Evolutionary conservation across 2,888 invertebrate genomes (phyloP), one percentile per base, ranked within the genome.

Genomic region (Agriopis leucophaearia): DNA sequence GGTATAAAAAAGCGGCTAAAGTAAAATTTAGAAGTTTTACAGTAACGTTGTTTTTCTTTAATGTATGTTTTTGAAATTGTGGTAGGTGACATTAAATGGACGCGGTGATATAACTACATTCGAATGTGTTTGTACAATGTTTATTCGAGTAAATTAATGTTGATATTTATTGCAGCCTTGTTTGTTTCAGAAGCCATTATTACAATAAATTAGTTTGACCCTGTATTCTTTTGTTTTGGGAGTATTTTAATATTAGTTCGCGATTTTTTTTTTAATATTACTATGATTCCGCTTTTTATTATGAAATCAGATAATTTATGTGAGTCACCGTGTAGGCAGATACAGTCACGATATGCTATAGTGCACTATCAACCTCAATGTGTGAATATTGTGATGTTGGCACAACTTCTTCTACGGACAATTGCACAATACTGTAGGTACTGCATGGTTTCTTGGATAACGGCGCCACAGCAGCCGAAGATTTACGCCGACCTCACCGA

Each of bases 61-160:
- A 27, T 0, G n/a, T n/a, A 27, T 27, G 27, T 27, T 27, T 27
- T 27, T 27, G 27, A 27, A 27, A 27, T 27, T 27, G 27, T 5
- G 1, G 27, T 27, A 27, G 27, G 27, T 27, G 27, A 27, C 3
- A 27, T 27, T 27, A 27, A 27, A 27, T 27, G 27, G 27, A 27
- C 27, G 27, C 27, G 38, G 9, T 38, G 38, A 9, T 38, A 38
- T 3, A 10, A 38, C 27, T 38, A 38, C 38, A 38, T 7, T 38
- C 38, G 38, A 8, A 10, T 38, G 38, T 6, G 50, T 67, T 64
- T 73, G 71, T 67, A 71, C 58, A 54, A 66, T 62, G 58, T 55
- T 47, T 64, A 72, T 71, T 71, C 69, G 73, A 72, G 71, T 61
- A 51, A 36, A 47, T 54, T n/a, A 64, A 45, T 7, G 13, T 47